Conservation (phyloP, 2,888 invertebrate species). For the Mythimna ferrago region DNA sequence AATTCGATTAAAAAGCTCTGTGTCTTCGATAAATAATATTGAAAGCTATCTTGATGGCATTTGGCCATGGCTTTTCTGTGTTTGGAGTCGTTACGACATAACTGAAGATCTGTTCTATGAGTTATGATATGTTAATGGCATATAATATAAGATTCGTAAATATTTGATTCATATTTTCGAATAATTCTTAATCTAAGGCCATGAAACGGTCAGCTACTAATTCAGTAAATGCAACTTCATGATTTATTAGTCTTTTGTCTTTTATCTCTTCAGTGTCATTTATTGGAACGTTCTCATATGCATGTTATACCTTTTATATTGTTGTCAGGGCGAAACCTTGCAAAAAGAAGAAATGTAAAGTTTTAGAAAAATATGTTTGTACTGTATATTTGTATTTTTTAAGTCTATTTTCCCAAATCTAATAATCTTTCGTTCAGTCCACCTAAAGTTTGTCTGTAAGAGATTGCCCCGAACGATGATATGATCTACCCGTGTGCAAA, state of each 20-base stretch:
- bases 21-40: slow-evolving; percentile 78
- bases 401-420: no score
- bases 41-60: slow-evolving; percentile 84
- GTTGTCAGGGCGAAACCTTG: no score
- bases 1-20: slow-evolving; percentile 75
- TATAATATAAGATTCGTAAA: slow-evolving; percentile 14
- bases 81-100: slow-evolving; percentile 80
- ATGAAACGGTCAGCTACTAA: neutral
- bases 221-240: neutral
- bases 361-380: no score
- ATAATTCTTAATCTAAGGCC: slow-evolving; percentile 19
- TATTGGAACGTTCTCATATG: neutral
- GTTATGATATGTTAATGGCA: slow-evolving; percentile 55
- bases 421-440: no score
- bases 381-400: no score
- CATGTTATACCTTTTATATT: no score
- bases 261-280: neutral
- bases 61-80: slow-evolving; percentile 84
- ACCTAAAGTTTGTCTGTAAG: no score
- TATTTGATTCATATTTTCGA: slow-evolving; percentile 9
- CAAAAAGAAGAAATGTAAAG: no score
- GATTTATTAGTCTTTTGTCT: neutral
- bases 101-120: slow-evolving; percentile 73
- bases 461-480: no score
- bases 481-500: no score